Evolutionary conservation across 1,140 invertebrate genomes (phyloP).

Genomic region (Zophobas morio): DNA sequence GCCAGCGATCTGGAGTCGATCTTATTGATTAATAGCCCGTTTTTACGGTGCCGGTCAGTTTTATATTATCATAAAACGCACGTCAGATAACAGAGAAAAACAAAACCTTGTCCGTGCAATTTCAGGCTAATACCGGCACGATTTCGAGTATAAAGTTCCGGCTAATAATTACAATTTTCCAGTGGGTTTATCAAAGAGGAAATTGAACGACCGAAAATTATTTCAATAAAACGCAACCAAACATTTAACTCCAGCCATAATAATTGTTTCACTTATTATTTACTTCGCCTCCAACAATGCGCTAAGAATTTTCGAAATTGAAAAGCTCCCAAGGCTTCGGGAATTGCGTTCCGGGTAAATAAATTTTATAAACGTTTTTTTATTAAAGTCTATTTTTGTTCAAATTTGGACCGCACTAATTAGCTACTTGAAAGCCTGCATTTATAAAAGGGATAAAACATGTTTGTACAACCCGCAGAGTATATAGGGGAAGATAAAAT

Average conservation of each 20-base stretch:
- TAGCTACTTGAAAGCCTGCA: not conserved
- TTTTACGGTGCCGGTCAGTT: not conserved
- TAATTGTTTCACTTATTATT: conserved; percentile 33
- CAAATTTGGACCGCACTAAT: not conserved
- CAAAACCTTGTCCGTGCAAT: not conserved
- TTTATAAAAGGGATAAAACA: not conserved
- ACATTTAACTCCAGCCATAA: conserved; percentile 21
- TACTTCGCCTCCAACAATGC: conserved; percentile 12
- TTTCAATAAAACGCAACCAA: conserved; percentile 30
- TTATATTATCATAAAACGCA: not conserved
- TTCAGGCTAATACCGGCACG: not conserved
- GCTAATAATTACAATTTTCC: conserved; percentile 38
- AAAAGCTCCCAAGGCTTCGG: not conserved
- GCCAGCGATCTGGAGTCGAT: conserved; percentile 24
- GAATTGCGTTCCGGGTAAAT: conserved; percentile 1
- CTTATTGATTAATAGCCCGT: conserved; percentile 6
- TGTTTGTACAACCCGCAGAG: not conserved
- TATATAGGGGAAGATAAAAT: conserved; percentile 9
- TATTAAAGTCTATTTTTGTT: not conserved
- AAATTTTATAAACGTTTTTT: conserved; percentile 4
- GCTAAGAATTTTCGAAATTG: conserved; percentile 21
- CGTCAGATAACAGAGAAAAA: not conserved
- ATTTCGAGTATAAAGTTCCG: conserved; percentile 15
- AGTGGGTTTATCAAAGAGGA: conserved; percentile 28
- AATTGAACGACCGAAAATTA: conserved; percentile 28